Conservation (phyloP, 2,113 vertebrate genomes). For the Glaucomys volans region DNA sequence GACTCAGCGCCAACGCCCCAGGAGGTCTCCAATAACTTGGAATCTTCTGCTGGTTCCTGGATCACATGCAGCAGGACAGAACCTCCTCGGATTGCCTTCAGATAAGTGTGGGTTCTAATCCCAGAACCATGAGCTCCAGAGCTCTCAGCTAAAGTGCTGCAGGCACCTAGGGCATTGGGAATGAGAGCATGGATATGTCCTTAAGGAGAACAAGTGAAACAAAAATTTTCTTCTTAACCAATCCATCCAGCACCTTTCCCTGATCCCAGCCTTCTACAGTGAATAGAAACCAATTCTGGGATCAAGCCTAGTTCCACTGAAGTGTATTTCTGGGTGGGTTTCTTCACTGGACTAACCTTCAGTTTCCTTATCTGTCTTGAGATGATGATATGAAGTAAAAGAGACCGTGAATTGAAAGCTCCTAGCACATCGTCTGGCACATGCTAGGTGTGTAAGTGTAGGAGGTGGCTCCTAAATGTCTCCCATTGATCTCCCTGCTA, state of each 20-base stretch:
- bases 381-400: not conserved
- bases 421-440: too few species aligned
- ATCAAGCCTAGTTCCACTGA: not conserved
- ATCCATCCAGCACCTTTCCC: not conserved
- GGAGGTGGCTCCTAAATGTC: not conserved
- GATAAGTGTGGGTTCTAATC: fast-evolving
- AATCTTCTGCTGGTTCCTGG: fast-evolving
- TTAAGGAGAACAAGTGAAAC: not conserved
- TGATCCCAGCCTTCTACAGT: not conserved
- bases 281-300: not conserved
- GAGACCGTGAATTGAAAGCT: not conserved
- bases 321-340: not conserved
- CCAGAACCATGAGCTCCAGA: not conserved
- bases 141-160: not conserved
- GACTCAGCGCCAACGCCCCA: not conserved
- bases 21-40: fast-evolving
- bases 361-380: not conserved
- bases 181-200: not conserved
- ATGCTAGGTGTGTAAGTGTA: not conserved
- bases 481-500: too few species aligned
- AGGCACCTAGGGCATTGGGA: not conserved
- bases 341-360: not conserved
- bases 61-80: not conserved
- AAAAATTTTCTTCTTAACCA: not conserved
- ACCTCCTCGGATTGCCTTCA: not conserved